Conservation (phyloP, 2,113 vertebrate species). For the Phyllopteryx taeniolatus region DNA sequence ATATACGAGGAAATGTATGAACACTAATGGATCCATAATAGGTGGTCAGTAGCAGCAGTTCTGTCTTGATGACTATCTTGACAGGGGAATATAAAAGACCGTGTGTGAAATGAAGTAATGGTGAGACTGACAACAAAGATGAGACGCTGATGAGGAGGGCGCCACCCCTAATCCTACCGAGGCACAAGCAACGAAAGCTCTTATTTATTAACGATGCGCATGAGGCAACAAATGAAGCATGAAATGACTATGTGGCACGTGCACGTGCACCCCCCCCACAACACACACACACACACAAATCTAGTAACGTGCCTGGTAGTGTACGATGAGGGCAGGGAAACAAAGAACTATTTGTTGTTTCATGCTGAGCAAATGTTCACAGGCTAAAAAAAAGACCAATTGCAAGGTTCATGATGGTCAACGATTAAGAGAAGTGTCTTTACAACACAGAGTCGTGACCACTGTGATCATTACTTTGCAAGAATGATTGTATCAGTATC, state of each 20-base stretch:
- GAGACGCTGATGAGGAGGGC: slow-evolving; percentile 17
- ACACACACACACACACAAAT: slow-evolving; percentile 16
- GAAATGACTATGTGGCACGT: slow-evolving; percentile 58
- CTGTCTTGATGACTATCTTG: neutral
- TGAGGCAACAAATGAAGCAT: slow-evolving; percentile 64
- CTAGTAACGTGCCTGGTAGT: slow-evolving; percentile 41
- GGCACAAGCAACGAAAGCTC: slow-evolving; percentile 38
- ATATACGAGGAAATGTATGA: neutral
- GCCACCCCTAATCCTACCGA: slow-evolving; percentile 35
- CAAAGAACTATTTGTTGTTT: slow-evolving; percentile 43
- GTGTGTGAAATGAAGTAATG: neutral
- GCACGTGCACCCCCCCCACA: neutral
- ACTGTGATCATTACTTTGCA: neutral
- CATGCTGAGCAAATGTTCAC: slow-evolving; percentile 31
- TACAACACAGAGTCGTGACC: slow-evolving; percentile 7
- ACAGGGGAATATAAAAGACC: neutral
- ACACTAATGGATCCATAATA: neutral
- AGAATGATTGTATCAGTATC: neutral
- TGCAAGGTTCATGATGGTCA: slow-evolving; percentile 57
- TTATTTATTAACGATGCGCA: slow-evolving; percentile 65
- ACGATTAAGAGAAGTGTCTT: slow-evolving; percentile 38
- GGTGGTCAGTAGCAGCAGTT: neutral
- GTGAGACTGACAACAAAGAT: slow-evolving; percentile 36
- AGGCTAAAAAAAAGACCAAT: slow-evolving; percentile 66
- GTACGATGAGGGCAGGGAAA: slow-evolving; percentile 18